phyloP scores from a whole-genome alignment of 2,113 vertebrate species.

The Serinus canaria region DNA sequence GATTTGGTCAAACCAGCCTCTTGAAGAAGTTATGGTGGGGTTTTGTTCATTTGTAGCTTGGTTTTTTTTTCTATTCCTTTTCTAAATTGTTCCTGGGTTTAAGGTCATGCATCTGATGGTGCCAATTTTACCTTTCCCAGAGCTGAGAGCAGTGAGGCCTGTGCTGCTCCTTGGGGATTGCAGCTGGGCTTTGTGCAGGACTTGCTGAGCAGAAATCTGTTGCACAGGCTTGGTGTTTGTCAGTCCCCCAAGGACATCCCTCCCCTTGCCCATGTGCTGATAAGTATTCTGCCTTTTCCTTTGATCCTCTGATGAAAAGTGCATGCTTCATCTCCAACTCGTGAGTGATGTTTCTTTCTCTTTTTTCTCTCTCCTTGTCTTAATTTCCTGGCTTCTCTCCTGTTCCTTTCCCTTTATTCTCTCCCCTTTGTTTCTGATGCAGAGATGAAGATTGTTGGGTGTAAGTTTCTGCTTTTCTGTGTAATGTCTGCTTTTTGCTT shows the following conservation, averaged over 20 bases:
- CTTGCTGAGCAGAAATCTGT: constrained; percentile 51
- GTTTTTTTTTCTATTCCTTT: background rate
- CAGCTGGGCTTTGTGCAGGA: constrained; percentile 46
- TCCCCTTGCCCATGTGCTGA: constrained; percentile 61
- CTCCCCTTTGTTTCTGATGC: constrained; percentile 74
- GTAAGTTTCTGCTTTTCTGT: constrained; percentile 82
- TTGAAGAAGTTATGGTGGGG: background rate
- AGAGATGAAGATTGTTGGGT: constrained; percentile 87
- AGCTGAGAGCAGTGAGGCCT: constrained; percentile 32
- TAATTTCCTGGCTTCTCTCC: constrained; percentile 71
- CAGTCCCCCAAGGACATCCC: constrained; percentile 44
- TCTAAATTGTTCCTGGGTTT: constrained; percentile 1
- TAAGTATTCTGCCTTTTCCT: constrained; percentile 68
- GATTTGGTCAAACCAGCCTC: background rate
- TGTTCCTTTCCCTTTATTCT: constrained; percentile 67
- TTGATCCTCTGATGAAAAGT: constrained; percentile 70
- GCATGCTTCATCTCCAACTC: constrained; percentile 69
- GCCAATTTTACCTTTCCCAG: constrained; percentile 31
- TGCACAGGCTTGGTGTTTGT: constrained; percentile 53
- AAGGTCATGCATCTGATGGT: background rate
- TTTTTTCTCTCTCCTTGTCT: constrained; percentile 72
- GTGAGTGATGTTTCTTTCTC: constrained; percentile 71
- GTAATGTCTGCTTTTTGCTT: constrained; percentile 73
- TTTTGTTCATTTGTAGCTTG: background rate
- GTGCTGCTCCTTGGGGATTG: constrained; percentile 35